phyloP scores from a whole-genome alignment of 2,888 invertebrate genomes.

The Drosophila algonquin region DNA sequence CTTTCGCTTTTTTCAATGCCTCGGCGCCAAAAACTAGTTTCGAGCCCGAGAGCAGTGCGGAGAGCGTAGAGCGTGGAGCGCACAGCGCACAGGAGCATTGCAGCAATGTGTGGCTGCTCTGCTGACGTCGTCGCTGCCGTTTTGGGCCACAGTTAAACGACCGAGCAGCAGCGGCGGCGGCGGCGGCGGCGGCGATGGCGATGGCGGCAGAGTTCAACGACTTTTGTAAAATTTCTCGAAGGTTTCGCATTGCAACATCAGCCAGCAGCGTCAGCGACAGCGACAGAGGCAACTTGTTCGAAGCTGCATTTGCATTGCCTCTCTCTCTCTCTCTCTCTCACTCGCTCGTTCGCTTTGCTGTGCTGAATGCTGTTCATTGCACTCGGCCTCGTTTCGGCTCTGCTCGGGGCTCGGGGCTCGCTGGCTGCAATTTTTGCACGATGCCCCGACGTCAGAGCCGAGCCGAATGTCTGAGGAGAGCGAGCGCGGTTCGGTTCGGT shows the following conservation, averaged over 20 bases:
- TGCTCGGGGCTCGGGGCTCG: conserved; percentile 5
- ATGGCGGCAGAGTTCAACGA: conserved; percentile 80
- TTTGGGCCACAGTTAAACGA: conserved; percentile 67
- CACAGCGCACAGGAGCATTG: conserved; percentile 45
- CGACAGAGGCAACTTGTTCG: conserved; percentile 62
- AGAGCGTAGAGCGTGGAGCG: conserved; percentile 14
- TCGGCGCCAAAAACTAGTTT: conserved; percentile 77
- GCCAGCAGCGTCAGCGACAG: conserved; percentile 31
- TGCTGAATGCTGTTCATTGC: conserved; percentile 83
- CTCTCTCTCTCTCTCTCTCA: conserved; percentile 13
- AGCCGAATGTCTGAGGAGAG: neutral
- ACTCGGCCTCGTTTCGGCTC: conserved; percentile 79
- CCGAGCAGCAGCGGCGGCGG: conserved; percentile 1
- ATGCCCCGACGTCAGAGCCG: conserved; percentile 50
- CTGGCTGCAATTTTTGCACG: conserved; percentile 65
- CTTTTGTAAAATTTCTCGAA: conserved; percentile 82
- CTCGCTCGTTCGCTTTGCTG: conserved; percentile 35
- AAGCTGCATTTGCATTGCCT: conserved; percentile 67
- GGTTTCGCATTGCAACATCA: conserved; percentile 81
- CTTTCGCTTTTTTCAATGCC: conserved; percentile 85
- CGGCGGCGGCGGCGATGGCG: neutral
- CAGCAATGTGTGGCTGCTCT: conserved; percentile 52
- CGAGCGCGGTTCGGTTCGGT: neutral
- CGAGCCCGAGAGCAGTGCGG: conserved; percentile 44
- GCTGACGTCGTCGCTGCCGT: conserved; percentile 34